Conservation (phyloP, 1,140 invertebrate genomes). For the Steinernema khuongi region DNA sequence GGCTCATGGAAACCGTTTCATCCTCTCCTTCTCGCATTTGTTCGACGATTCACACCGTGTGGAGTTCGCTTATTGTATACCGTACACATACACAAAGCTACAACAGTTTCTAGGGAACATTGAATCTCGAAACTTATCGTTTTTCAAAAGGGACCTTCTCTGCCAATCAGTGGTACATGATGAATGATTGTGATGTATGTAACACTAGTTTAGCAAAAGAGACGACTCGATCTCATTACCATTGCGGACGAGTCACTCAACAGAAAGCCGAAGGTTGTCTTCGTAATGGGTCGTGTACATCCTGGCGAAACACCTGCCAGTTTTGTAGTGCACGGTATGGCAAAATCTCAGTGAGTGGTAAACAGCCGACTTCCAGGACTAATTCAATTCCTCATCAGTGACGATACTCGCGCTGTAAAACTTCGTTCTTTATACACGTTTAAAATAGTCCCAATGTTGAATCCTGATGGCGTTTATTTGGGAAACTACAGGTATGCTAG, state of each 20-base stretch:
- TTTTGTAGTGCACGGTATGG: constrained; percentile 77
- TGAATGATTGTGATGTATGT: constrained; percentile 16
- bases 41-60: constrained; percentile 86
- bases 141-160: constrained; percentile 69
- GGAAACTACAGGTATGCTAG: constrained; percentile 45
- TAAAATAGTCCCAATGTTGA: constrained; percentile 88
- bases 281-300: constrained; percentile 76
- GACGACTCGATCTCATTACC: constrained; percentile 77
- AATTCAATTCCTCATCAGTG: constrained; percentile 69
- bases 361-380: constrained; percentile 63
- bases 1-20: constrained; percentile 81
- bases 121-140: constrained; percentile 66
- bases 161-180: constrained; percentile 69
- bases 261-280: constrained; percentile 60
- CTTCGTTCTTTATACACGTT: constrained; percentile 74
- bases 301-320: constrained; percentile 81
- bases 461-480: constrained; percentile 70
- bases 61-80: constrained; percentile 83
- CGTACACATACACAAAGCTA: constrained; percentile 84
- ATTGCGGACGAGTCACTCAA: constrained; percentile 70
- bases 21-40: constrained; percentile 84
- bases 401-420: constrained; percentile 64
- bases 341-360: neutral
- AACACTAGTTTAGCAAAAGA: constrained; percentile 77
- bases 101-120: constrained; percentile 76